Conservation (phyloP, 2,888 invertebrate genomes). For the Pyrrhosoma nymphula region DNA sequence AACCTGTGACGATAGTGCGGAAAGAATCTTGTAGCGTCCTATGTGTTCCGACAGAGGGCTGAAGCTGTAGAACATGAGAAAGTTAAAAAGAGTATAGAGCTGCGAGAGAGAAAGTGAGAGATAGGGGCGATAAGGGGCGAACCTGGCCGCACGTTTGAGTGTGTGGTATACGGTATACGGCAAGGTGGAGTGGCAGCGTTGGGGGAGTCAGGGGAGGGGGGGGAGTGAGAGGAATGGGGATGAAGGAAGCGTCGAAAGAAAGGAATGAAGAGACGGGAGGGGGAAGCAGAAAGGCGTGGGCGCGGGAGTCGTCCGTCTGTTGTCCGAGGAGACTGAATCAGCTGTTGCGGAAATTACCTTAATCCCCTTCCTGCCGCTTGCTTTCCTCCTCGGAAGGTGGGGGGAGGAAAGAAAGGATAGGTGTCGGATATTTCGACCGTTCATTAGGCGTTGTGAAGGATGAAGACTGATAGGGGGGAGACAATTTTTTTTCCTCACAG, state of each 20-base stretch:
- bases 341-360: constrained; percentile 62
- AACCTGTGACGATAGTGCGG: no score
- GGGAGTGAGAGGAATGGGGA: background rate
- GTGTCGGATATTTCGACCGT: background rate
- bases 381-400: background rate
- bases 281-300: background rate
- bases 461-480: background rate
- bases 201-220: background rate
- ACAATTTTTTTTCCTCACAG: background rate
- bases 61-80: background rate
- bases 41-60: background rate
- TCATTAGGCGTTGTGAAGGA: background rate
- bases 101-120: no score
- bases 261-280: background rate
- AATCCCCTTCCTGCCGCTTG: constrained; percentile 12
- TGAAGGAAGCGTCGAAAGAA: background rate
- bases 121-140: background rate
- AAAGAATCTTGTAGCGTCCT: background rate
- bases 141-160: background rate
- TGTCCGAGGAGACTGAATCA: constrained; percentile 51
- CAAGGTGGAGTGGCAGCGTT: background rate
- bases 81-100: no score
- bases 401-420: background rate
- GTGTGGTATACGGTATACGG: background rate
- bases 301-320: constrained; percentile 6